Percentiles rank a stretch among this genome's conserved stretches.
Conservation (phyloP, 2,888 invertebrate species). For the Dryococelus australis region DNA sequence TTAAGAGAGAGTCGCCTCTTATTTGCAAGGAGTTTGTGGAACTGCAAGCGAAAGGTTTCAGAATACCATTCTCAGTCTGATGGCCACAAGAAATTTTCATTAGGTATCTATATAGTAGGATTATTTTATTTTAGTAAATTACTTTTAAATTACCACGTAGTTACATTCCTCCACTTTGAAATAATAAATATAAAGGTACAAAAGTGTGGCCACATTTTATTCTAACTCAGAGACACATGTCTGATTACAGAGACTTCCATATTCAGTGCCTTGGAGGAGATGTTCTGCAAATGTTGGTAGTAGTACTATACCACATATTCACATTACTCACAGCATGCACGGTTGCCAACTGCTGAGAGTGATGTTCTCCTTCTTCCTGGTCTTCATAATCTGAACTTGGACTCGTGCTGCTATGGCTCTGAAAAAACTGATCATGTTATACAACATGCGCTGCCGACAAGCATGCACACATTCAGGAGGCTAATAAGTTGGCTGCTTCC, state of each 20-base stretch:
- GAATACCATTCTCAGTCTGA: too few relatives aligned
- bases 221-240: neutral
- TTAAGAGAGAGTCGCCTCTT: too few relatives aligned
- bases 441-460: neutral
- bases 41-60: too few relatives aligned
- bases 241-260: neutral
- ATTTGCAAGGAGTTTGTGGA: too few relatives aligned
- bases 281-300: neutral
- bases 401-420: constrained; percentile 65
- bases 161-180: too few relatives aligned
- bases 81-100: too few relatives aligned
- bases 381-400: constrained; percentile 63
- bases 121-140: too few relatives aligned
- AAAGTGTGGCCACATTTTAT: neutral
- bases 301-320: constrained; percentile 22
- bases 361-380: constrained; percentile 66
- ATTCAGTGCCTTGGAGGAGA: neutral
- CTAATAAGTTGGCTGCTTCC: neutral
- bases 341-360: constrained; percentile 65
- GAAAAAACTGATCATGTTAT: constrained; percentile 49
- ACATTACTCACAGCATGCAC: constrained; percentile 66
- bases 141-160: too few relatives aligned
- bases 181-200: neutral
- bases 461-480: neutral
- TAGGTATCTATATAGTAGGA: too few relatives aligned